Base-by-base conservation (phyloP, 2,797 vertebrate genomes). In the Nannoperca australis region DNA sequence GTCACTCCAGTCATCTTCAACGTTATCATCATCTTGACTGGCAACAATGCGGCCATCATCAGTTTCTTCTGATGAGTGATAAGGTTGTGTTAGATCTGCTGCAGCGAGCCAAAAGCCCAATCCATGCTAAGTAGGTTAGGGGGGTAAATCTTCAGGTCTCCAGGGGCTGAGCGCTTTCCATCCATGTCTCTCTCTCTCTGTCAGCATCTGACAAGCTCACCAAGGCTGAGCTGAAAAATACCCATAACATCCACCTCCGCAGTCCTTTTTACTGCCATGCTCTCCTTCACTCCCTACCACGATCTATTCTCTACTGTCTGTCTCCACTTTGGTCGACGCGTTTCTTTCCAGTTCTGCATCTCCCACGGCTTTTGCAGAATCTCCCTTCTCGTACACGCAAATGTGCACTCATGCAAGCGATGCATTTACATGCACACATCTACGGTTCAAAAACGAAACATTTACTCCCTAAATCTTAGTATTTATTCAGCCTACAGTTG, bases 71-170 rank as follows among this genome's bases (percentile, higher is more conserved):
- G 78, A 86, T 79, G 79, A 66, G 69, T 50, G 90, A 91, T 87
- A 88, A 81, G 75, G 50, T 44, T 72, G 68, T 75, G 82, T 86
- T 82, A 81, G 82, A 88, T 88, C 76, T 85, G 78, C 84, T 83
- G 88, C 85, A 81, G 76, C 60, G 55, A 89, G 83, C 76, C 79
- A 79, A 51, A 79, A 68, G 85, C 73, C 68, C 69, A 62, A 90
- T 91, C 91, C 88, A 91, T 90, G 87, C 79, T 93, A 93, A 93
- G 85, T 92, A 86, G 89, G 92, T 93, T 94, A 90, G 65, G 78
- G 91, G 90, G 91, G 83, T 92, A 91, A 88, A 91, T 91, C 90
- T 91, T 87, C 79, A 85, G 78, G 86, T 91, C 91, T 92, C 91
- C 78, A 67, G 85, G 89, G 91, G 78, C 76, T 71, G 84, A 85